Evolutionary conservation across 2,797 vertebrate species (phyloP), one percentile per base, ranked within the genome.

Genomic region (Coluber constrictor): DNA sequence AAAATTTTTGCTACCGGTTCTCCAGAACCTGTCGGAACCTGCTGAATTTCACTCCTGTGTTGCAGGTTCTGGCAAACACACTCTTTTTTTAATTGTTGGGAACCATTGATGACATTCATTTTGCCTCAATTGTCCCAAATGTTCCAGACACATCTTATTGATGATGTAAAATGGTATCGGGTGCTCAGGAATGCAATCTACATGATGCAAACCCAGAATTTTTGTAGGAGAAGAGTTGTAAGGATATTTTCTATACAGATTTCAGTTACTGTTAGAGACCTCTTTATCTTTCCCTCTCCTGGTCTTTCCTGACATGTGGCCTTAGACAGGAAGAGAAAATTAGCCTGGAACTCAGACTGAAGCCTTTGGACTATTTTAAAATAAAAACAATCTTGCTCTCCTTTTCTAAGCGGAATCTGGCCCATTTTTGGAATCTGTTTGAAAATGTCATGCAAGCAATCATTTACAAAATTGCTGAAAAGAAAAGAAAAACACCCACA

Each of bases 381-480:
- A 83, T 4, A 83, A 74, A 83, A 23, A 83, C 37, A 43, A 79
- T 25, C 74, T 79, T 25, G 20, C 20, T 47, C 37, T 74, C 74
- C 4, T 83, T 83, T 83, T 83, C 4, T 25, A 47, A 47, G 37
- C 0, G 37, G 37, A 43, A 83, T 83, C 74, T 83, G 20, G 74
- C 20, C 74, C 74, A 47, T 83, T 83, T 83, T 47, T 2, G 37
- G 37, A 47, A 83, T 83, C 37, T 11, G 37, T 83, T 83, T 83
- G 74, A 12, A 5, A 43, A 29, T 83, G 74, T 1, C 55, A 25
- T 12, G 0, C 11, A 32, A 0, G 12, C 32, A 15, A 0, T 74
- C 4, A 79, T 91, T 3, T 37, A 12, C 16, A 0, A 8, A 5
- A 7, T 74, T 74, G 43, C 5, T 70, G 1, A 0, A 0, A 87